phyloP scores from a whole-genome alignment of 2,888 invertebrate species.

The Brassicogethes aeneus region DNA sequence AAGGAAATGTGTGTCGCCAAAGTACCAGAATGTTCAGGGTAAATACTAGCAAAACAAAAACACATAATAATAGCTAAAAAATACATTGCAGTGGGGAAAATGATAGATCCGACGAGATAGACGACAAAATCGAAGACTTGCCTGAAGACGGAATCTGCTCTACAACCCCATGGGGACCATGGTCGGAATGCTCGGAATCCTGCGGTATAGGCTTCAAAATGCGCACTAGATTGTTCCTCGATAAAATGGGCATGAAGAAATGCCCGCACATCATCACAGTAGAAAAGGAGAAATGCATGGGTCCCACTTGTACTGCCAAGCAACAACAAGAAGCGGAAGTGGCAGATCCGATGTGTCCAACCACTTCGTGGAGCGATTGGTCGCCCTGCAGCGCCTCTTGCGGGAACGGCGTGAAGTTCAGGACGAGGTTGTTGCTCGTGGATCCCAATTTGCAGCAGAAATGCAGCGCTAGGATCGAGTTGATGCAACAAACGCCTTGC shows the following conservation, averaged over 20 bases:
- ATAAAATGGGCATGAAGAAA: constrained; percentile 69
- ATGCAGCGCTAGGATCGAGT: constrained; percentile 59
- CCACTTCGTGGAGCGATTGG: constrained; percentile 89
- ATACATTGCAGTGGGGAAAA: constrained; percentile 8
- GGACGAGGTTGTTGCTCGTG: constrained; percentile 63
- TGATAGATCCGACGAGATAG: constrained; percentile 25
- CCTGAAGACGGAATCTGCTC: constrained; percentile 49
- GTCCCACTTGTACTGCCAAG: constrained; percentile 50
- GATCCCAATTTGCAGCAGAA: constrained; percentile 54
- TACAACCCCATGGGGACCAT: constrained; percentile 64
- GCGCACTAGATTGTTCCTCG: constrained; percentile 62
- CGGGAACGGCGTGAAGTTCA: constrained; percentile 66
- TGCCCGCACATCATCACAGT: constrained; percentile 70
- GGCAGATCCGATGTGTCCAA: constrained; percentile 59
- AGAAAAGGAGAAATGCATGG: constrained; percentile 75
- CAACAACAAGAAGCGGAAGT: constrained; percentile 36
- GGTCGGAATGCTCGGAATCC: constrained; percentile 81
- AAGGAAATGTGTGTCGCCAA: constrained; percentile 87
- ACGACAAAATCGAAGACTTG: constrained; percentile 22
- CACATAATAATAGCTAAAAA: neutral
- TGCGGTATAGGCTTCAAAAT: constrained; percentile 75
- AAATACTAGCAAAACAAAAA: no score
- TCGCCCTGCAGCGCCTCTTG: constrained; percentile 86
- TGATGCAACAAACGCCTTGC: constrained; percentile 69
- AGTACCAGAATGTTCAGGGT: constrained; percentile 62